Evolutionary conservation across 1,140 invertebrate species (phyloP).

Genomic region (Ridgeia piscesae): DNA sequence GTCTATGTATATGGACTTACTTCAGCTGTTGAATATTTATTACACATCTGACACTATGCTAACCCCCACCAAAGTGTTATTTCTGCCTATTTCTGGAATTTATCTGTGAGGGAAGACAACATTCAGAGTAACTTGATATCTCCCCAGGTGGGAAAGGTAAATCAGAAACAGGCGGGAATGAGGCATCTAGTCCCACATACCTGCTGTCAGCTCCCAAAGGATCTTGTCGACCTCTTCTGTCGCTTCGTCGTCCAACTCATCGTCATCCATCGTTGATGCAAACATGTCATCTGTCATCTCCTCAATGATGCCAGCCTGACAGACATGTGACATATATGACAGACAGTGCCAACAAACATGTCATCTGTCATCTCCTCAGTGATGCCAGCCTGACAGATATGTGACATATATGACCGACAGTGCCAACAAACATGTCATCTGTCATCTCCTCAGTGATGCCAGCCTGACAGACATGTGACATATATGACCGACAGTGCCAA

Average conservation of each 20-base stretch:
- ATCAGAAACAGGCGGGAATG: too few relatives aligned
- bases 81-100: too few relatives aligned
- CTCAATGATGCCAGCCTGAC: slow-evolving; percentile 90
- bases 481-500: neutral
- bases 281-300: slow-evolving; percentile 99
- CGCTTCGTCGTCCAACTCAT: slow-evolving; percentile 70
- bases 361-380: slow-evolving; percentile 95
- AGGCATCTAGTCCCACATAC: slow-evolving; percentile 51
- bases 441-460: slow-evolving; percentile 99
- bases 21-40: too few relatives aligned
- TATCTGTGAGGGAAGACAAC: too few relatives aligned
- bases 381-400: slow-evolving; percentile 75
- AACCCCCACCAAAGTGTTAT: too few relatives aligned
- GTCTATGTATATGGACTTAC: too few relatives aligned
- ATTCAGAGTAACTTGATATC: too few relatives aligned
- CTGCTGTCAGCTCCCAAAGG: slow-evolving; percentile 93
- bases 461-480: slow-evolving; percentile 63
- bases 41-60: too few relatives aligned
- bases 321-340: slow-evolving; percentile 9
- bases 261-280: slow-evolving; percentile 68
- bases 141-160: too few relatives aligned
- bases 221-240: slow-evolving; percentile 93
- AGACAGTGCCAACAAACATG: neutral
- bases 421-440: slow-evolving; percentile 60
- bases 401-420: too few relatives aligned